Conservation (phyloP, 2,888 invertebrate genomes). For the Aporophyla lueneburgensis region DNA sequence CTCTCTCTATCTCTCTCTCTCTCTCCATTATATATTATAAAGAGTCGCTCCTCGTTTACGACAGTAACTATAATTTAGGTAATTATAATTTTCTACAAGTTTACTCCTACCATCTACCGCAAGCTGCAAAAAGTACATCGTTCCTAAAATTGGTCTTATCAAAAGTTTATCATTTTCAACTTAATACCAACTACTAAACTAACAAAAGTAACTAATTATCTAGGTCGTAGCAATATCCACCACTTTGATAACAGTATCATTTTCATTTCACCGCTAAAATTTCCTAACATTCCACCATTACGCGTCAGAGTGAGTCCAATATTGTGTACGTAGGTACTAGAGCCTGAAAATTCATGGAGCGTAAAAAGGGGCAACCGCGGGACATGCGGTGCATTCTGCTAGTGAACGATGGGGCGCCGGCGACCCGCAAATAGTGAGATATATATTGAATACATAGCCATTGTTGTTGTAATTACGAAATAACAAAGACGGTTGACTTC, state of each 20-base stretch:
- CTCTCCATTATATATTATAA: no score
- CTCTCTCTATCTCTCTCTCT: no score
- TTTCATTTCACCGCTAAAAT: slow-evolving; percentile 41
- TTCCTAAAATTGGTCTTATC: background rate
- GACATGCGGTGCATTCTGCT: slow-evolving; percentile 39
- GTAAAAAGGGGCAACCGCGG: slow-evolving; percentile 50
- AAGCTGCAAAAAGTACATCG: no score
- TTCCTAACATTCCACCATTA: slow-evolving; percentile 14
- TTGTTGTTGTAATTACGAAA: background rate
- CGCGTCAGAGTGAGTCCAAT: slow-evolving; percentile 44
- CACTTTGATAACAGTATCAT: slow-evolving; percentile 12
- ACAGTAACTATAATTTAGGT: no score
- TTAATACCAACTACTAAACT: background rate
- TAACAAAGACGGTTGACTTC: background rate
- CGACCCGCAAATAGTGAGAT: background rate
- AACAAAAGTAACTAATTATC: background rate
- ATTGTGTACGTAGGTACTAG: slow-evolving; percentile 28
- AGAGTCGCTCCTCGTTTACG: no score
- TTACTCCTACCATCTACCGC: no score
- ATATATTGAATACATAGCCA: background rate
- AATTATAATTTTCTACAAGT: no score
- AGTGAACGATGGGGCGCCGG: slow-evolving; percentile 17
- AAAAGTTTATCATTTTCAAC: background rate
- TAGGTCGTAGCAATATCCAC: background rate
- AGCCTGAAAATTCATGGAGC: slow-evolving; percentile 58